Evolutionary conservation across 1,140 invertebrate genomes (phyloP).

Genomic region (Dinothrombium tinctorium): DNA sequence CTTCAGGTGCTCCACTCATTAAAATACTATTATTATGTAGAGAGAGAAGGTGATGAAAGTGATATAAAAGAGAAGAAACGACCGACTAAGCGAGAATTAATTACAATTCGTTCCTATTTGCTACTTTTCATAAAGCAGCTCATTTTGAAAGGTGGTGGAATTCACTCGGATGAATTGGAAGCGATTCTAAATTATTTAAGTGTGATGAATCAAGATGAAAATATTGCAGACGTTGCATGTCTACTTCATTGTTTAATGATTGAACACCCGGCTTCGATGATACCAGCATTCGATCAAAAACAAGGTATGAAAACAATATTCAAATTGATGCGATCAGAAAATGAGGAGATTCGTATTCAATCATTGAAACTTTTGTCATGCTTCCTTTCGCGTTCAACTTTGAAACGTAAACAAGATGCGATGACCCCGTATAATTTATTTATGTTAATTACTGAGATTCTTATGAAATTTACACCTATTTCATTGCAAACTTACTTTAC

Average conservation of each 20-base stretch:
- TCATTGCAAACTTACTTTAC: slow-evolving; percentile 61
- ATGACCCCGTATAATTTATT: slow-evolving; percentile 97
- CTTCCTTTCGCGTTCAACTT: slow-evolving; percentile 33
- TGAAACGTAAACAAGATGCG: slow-evolving; percentile 78
- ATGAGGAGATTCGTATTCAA: slow-evolving; percentile 80
- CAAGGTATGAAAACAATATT: slow-evolving; percentile 86
- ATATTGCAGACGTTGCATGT: slow-evolving; percentile 89
- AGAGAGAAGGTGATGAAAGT: background rate
- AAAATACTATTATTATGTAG: slow-evolving; percentile 98
- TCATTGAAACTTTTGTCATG: slow-evolving; percentile 67
- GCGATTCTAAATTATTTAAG: slow-evolving; percentile 93
- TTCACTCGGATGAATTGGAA: slow-evolving; percentile 73
- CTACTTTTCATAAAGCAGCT: slow-evolving; percentile 84
- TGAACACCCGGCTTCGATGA: slow-evolving; percentile 93
- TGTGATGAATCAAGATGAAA: slow-evolving; percentile 92
- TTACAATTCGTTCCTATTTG: slow-evolving; percentile 80
- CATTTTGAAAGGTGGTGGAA: slow-evolving; percentile 84
- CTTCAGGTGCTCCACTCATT: slow-evolving; percentile 92
- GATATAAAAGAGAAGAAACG: slow-evolving; percentile 21
- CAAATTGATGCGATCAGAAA: slow-evolving; percentile 79
- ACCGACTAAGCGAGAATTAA: slow-evolving; percentile 73
- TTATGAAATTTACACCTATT: slow-evolving; percentile 28
- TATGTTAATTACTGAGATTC: slow-evolving; percentile 71
- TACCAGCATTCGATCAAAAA: slow-evolving; percentile 92
- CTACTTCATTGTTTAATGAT: slow-evolving; percentile 90